Base-by-base conservation (phyloP, 2,797 vertebrate species). In the Enoplosus armatus region DNA sequence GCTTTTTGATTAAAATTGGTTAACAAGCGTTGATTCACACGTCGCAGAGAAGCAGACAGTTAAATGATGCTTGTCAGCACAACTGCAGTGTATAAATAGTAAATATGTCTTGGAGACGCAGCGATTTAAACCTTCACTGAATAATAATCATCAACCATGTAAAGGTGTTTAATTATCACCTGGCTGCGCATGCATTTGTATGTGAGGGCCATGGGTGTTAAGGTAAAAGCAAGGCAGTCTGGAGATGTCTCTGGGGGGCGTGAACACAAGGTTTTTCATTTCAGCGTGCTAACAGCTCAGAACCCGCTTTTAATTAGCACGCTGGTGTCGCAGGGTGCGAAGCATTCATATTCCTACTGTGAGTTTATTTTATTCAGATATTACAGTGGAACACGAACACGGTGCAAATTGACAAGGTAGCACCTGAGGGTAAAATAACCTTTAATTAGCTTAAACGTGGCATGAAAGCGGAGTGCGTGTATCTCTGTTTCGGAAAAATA, bases 111-210 rank as follows among this genome's bases (percentile, higher is more conserved):
- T n/a, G n/a, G n/a, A n/a, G n/a, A n/a, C n/a, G n/a, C 47, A 47
- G 7, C 15, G 39, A 62, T 77, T 64, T 45, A 16, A 66, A 58
- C 26, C 41, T 41, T 39, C 18, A n/a, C 3, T 39, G 50, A 59
- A 75, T 56, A 45, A 43, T 58, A 50, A 43, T 65, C 27, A 74
- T 58, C 56, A 12, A 10, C 45, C 20, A 31, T 35, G 6, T 75
- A 33, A 63, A 77, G 61, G 78, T 86, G 78, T 82, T 83, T 87
- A 58, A 89, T 89, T 85, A 85, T 78, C 82, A 86, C 76, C 78
- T 75, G 67, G 18, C 58, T 47, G 71, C 26, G 29, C 6, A 27
- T 65, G 48, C 5, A n/a, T 74, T 22, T 47, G 31, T 12, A 48
- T 31, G 33, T 12, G 55, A 54, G 45, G 37, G 50, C 50, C 47